phyloP scores from a whole-genome alignment of 2,888 invertebrate species.

The Tetragnatha montana region DNA sequence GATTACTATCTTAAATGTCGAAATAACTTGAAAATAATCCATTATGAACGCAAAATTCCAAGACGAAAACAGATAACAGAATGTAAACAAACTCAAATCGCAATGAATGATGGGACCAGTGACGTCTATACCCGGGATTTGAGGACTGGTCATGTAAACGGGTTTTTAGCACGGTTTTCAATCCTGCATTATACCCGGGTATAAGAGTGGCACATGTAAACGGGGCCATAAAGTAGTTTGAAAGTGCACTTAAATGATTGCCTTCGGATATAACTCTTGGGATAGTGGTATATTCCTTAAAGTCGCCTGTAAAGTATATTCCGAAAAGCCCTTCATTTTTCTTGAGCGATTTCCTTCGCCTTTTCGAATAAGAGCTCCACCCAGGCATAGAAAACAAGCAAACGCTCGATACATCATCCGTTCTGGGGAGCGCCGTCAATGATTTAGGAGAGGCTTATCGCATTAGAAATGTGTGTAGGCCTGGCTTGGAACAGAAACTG shows the following conservation, averaged over 20 bases:
- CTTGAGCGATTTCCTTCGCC: slow-evolving; percentile 6
- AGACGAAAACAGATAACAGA: too few species aligned
- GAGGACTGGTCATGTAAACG: too few species aligned
- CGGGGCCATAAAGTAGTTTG: neutral
- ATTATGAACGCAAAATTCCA: too few species aligned
- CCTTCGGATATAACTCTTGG: neutral
- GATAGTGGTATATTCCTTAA: neutral
- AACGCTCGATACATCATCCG: slow-evolving; percentile 27
- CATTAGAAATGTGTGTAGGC: neutral
- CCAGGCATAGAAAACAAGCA: slow-evolving; percentile 9
- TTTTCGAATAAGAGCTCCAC: slow-evolving; percentile 31
- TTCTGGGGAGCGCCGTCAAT: slow-evolving; percentile 25
- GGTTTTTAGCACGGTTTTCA: too few species aligned
- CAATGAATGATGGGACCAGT: too few species aligned
- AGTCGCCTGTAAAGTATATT: neutral
- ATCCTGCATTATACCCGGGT: too few species aligned
- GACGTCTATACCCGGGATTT: too few species aligned
- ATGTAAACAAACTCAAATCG: too few species aligned
- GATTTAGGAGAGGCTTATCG: neutral
- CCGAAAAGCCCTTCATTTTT: neutral
- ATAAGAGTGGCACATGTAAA: too few species aligned
- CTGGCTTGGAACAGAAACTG: neutral
- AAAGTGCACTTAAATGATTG: neutral
- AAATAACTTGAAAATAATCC: too few species aligned
- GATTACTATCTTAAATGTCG: too few species aligned